Evolutionary conservation across 2,113 vertebrate species (phyloP).

Genomic region (Carettochelys insculpta): DNA sequence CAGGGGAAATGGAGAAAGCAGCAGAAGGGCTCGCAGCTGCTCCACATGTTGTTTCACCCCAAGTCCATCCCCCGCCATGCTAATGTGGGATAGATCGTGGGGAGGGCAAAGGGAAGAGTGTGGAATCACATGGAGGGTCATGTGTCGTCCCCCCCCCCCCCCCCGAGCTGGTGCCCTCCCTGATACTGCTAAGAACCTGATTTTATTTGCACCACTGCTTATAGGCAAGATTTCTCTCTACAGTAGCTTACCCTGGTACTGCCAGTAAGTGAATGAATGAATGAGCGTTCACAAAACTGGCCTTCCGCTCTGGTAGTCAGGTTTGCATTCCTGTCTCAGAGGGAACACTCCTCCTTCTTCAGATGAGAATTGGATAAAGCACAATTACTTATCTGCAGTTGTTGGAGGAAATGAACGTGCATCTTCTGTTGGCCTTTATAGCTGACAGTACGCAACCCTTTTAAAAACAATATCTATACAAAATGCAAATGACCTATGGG

Average conservation of each 20-base stretch:
- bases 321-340: not conserved
- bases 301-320: not conserved
- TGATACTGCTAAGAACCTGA: no score
- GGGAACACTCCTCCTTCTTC: not conserved
- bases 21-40: no score
- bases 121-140: no score
- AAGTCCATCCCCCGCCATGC: no score
- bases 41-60: no score
- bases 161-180: no score
- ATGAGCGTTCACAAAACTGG: not conserved
- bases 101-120: no score
- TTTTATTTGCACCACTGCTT: no score
- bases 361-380: not conserved
- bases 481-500: not conserved
- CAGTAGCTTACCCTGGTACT: not conserved
- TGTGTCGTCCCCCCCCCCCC: no score
- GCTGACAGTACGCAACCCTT: not conserved
- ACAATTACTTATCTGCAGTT: not conserved
- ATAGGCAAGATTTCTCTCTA: not conserved
- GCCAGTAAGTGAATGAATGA: not conserved
- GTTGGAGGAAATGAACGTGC: not conserved
- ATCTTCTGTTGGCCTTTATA: not conserved
- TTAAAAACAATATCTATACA: not conserved
- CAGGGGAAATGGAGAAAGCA: no score
- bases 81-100: no score